These are phyloP conservation scores for Watsonalla binaria DNA, from an alignment of 2,888 invertebrate genomes.

Conservation along the genomic window DNA sequence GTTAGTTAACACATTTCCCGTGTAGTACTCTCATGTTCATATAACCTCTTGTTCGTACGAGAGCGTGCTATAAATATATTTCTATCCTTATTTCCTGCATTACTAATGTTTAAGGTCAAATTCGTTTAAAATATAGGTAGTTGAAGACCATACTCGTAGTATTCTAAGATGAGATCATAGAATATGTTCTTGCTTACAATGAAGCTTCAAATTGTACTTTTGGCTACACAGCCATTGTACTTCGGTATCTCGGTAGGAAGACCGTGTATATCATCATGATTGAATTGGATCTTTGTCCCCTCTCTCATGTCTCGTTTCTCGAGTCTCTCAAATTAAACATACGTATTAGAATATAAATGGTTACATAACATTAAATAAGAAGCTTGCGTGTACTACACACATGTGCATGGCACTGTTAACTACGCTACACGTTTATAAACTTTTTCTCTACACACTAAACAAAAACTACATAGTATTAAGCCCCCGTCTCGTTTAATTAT, in stretches of 20 bases:
- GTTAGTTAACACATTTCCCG: no score
- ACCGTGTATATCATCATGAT: neutral
- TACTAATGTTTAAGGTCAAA: constrained; percentile 19
- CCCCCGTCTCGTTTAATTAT: no score
- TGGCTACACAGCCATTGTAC: constrained; percentile 4
- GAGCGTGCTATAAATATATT: constrained; percentile 24
- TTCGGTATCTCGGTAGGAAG: neutral
- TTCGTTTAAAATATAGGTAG: constrained; percentile 4
- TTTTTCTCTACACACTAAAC: no score
- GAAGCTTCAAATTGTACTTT: neutral
- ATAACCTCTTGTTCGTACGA: neutral
- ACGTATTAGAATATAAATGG: no score
- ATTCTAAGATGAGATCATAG: neutral
- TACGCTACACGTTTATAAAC: no score
- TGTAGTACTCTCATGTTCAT: neutral
- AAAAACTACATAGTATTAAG: no score
- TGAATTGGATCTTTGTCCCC: no score
- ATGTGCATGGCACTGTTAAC: no score
- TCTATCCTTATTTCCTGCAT: constrained; percentile 16
- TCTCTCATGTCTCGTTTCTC: no score
- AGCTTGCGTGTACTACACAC: no score
- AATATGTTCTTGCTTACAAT: neutral
- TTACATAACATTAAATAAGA: no score
- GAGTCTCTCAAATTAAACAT: no score
- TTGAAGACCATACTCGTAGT: neutral